phyloP scores from a whole-genome alignment of 2,797 vertebrate genomes.

The Jordanella pulchra region DNA sequence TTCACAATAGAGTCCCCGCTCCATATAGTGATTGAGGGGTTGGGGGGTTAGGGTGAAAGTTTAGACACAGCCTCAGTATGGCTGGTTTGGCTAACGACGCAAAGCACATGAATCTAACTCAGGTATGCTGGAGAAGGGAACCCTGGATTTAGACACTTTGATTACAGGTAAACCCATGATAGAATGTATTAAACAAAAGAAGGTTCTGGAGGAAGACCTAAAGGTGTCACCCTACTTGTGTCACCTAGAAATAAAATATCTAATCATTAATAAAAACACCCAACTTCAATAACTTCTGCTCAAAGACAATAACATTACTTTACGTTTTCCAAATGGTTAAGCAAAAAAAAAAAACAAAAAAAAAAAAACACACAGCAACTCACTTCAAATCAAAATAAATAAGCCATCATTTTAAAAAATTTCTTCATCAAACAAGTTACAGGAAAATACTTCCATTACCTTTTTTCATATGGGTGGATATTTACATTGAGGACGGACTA shows the following conservation, averaged over 20 bases:
- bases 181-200: background rate
- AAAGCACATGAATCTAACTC: no score
- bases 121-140: no score
- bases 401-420: slow-evolving; percentile 61
- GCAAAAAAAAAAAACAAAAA: no score
- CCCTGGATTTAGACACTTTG: no score
- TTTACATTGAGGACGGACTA: slow-evolving; percentile 31
- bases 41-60: no score
- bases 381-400: slow-evolving; percentile 39
- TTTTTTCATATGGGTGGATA: slow-evolving; percentile 52
- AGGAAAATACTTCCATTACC: slow-evolving; percentile 60
- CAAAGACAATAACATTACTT: slow-evolving; percentile 43
- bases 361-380: slow-evolving; percentile 38
- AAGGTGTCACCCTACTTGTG: background rate
- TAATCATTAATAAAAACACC: slow-evolving; percentile 49
- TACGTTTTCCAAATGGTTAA: slow-evolving; percentile 62
- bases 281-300: slow-evolving; percentile 44
- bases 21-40: no score
- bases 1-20: no score
- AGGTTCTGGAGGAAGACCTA: background rate
- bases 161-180: background rate
- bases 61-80: no score
- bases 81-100: no score
- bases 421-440: slow-evolving; percentile 61
- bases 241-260: slow-evolving; percentile 35